Evolutionary conservation across 2,113 vertebrate species (phyloP).

Genomic region (Corydoras sp.): DNA sequence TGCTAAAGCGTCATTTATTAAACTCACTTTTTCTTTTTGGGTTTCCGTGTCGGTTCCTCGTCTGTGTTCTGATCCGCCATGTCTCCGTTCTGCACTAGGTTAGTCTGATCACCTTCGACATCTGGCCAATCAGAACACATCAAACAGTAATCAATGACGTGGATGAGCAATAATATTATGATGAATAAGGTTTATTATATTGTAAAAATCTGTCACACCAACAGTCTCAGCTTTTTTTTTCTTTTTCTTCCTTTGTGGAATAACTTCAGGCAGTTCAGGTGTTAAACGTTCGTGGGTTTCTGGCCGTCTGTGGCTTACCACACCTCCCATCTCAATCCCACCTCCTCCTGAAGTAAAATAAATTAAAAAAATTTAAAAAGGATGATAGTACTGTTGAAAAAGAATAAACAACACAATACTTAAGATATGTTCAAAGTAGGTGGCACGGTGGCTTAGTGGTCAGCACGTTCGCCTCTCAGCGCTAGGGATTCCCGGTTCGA

Average conservation of each 20-base stretch:
- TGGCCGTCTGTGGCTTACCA: constrained; percentile 58
- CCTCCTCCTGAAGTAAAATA: constrained; percentile 56
- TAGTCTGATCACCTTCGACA: constrained; percentile 57
- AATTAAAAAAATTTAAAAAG: neutral
- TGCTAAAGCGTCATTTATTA: neutral
- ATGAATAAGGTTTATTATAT: neutral
- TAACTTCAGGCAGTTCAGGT: constrained; percentile 57
- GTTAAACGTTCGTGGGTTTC: constrained; percentile 65
- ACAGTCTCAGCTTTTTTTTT: constrained; percentile 68
- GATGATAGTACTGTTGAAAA: too few species aligned
- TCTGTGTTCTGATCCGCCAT: constrained; percentile 66
- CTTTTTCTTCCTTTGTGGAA: constrained; percentile 71
- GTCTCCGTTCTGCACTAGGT: constrained; percentile 73
- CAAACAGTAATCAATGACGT: neutral
- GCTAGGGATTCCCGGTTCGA: too few species aligned
- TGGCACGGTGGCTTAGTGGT: too few species aligned
- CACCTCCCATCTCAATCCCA: constrained; percentile 63
- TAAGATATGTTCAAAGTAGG: too few species aligned
- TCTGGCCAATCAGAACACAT: constrained; percentile 46
- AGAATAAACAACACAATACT: too few species aligned
- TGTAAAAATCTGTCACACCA: constrained; percentile 43
- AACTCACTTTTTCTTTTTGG: constrained; percentile 81
- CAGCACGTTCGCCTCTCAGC: too few species aligned
- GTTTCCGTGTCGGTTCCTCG: constrained; percentile 72
- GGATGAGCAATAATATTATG: neutral